Evolutionary conservation across 2,797 vertebrate species (phyloP).

Genomic region (Knipowitschia caucasica): DNA sequence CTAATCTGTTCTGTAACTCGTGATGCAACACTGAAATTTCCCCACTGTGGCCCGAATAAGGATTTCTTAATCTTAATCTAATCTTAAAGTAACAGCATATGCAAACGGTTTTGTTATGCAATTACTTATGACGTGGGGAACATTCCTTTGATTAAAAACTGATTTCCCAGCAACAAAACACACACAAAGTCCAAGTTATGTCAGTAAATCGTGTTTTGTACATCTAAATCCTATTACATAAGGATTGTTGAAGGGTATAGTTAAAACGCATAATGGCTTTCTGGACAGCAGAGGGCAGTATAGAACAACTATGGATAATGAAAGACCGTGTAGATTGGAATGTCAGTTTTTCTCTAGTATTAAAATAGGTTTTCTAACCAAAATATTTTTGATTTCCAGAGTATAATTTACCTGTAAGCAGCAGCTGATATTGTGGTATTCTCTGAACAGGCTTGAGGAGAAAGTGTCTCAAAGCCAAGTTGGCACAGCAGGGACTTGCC

Average conservation of each 20-base stretch:
- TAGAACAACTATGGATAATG: not conserved
- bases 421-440: constrained; percentile 93
- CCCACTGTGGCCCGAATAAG: no score
- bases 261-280: not conserved
- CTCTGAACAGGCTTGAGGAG: constrained; percentile 96
- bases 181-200: constrained; percentile 53
- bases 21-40: no score
- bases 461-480: constrained; percentile 92
- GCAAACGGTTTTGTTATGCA: constrained; percentile 47
- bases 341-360: not conserved
- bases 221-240: constrained; percentile 47
- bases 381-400: not conserved
- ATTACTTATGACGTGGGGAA: constrained; percentile 36
- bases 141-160: constrained; percentile 51
- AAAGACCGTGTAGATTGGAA: not conserved
- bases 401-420: constrained; percentile 84
- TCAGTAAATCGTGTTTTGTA: constrained; percentile 57
- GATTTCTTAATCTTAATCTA: no score
- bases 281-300: constrained; percentile 55
- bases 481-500: constrained; percentile 90
- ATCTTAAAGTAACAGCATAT: constrained; percentile 36
- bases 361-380: not conserved
- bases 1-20: no score
- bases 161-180: constrained; percentile 26
- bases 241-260: constrained; percentile 11